A percentile compares a stretch with the other conserved stretches of the same genome.
Evolutionary conservation across 2,113 vertebrate genomes (phyloP).

Genomic region (Oncorhynchus masou): DNA sequence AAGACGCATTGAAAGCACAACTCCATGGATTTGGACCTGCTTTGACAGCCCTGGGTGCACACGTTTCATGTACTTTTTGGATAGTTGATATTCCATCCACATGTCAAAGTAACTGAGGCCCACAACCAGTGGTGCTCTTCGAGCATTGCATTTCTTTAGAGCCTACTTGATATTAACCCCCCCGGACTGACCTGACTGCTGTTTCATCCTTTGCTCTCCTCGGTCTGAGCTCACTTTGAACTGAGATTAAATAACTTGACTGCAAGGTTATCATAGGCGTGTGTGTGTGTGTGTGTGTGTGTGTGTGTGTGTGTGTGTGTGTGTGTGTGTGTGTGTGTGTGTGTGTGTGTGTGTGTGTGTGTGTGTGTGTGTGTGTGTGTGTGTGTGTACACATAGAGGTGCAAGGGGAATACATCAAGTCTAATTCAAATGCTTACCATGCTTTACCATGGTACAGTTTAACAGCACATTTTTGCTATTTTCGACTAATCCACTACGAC

Average conservation of each 20-base stretch:
- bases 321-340: not conserved
- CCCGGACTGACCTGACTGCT: constrained; percentile 26
- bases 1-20: not conserved
- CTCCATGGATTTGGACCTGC: constrained; percentile 1
- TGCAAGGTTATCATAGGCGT: not conserved
- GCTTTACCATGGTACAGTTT: too few relatives aligned
- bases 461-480: too few relatives aligned
- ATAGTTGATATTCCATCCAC: constrained; percentile 4
- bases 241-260: constrained; percentile 2
- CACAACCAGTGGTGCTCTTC: not conserved
- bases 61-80: not conserved
- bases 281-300: too few relatives aligned
- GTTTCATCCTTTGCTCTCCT: constrained; percentile 32
- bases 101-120: constrained; percentile 21
- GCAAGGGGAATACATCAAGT: too few relatives aligned
- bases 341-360: constrained; percentile 3
- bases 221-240: constrained; percentile 22
- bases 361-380: too few relatives aligned
- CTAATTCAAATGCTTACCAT: too few relatives aligned
- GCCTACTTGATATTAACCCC: constrained; percentile 16
- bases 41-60: not conserved
- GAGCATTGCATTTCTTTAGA: constrained; percentile 12
- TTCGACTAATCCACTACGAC: too few relatives aligned
- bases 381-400: too few relatives aligned
- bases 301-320: too few relatives aligned